Base-by-base conservation (phyloP, 2,797 vertebrate genomes). In the Phrynocephalus vlangalii region DNA sequence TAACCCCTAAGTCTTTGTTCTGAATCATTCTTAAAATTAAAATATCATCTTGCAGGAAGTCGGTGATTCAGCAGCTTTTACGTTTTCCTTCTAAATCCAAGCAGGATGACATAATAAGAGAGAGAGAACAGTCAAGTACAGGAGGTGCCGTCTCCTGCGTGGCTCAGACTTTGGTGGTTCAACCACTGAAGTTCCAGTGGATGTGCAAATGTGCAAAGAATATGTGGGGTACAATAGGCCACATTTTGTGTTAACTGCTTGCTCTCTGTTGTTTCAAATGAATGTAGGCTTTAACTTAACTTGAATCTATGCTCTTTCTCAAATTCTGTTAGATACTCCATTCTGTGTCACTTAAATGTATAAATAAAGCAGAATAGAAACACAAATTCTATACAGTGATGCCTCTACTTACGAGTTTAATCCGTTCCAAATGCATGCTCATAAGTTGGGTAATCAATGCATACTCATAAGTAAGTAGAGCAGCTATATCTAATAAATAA, bases 41-140 rank as follows among this genome's bases (percentile, higher is more conserved):
- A 26, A 9, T 81, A 18, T 24, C 73, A 63, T 50, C 86, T 93
- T 52, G 68, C 86, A 90, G 92, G 84, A 89, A 90, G 86, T 90
- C 63, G 26, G 81, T 95, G 93, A 94, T 89, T 93, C 91, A 94
- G 86, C 87, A 84, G 78, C 92, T 94, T 91, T 87, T 93, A 88
- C 79, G 86, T 94, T 93, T 86, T 26, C 81, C 33, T 82, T 52
- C 66, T 90, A 88, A 92, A 92, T 82, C 8, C 30, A 87, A 30
- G 16, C 56, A 77, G 52, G 75, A 78, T 78, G 89, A 9, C 56
- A 60, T 33, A 63, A 86, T 6, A 78, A 72, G 60, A 84, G 28
- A 85, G 84, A 68, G 83, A 83, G 83, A 48, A 30, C 60, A 63
- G 18, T 85, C 83, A 81, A 68, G 83, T 76, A 88, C 30, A 73